These are phyloP conservation scores for Catajapyx aquilonaris DNA, from an alignment of 1,140 invertebrate genomes.

Conservation along the genomic window DNA sequence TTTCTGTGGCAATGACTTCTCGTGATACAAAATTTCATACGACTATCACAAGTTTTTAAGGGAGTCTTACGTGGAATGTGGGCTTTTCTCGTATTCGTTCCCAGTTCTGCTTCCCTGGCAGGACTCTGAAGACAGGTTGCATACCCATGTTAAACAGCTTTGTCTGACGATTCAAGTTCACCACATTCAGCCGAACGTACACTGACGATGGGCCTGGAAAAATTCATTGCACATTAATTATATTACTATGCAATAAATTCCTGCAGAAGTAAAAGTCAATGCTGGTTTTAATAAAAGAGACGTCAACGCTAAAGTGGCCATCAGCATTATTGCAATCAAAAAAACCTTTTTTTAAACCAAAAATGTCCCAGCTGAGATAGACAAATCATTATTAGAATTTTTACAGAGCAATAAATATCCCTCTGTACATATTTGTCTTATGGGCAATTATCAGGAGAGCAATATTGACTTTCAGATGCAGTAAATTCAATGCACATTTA, in stretches of 20 bases:
- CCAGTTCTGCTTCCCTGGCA: conserved; percentile 50
- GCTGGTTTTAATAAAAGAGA: no score
- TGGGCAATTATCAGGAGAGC: background rate
- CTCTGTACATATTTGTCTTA: conserved; percentile 1
- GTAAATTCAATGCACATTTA: background rate
- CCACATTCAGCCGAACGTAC: conserved; percentile 55
- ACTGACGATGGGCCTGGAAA: conserved; percentile 28
- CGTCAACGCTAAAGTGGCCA: no score
- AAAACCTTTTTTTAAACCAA: no score
- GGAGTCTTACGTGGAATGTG: conserved; percentile 29
- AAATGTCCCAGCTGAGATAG: no score
- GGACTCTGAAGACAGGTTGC: conserved; percentile 50
- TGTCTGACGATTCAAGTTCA: conserved; percentile 71
- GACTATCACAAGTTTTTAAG: no score
- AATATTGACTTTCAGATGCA: background rate
- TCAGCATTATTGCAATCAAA: no score
- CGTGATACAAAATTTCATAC: no score
- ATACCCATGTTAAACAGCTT: conserved; percentile 84
- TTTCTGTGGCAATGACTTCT: no score
- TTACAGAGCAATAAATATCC: conserved; percentile 13
- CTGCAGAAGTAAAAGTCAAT: no score
- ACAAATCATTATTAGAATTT: conserved; percentile 1
- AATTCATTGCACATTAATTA: no score
- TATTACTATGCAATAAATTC: no score
- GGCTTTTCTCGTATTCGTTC: conserved; percentile 55